phyloP scores from a whole-genome alignment of 2,113 vertebrate species.

The Corvus moneduloides region DNA sequence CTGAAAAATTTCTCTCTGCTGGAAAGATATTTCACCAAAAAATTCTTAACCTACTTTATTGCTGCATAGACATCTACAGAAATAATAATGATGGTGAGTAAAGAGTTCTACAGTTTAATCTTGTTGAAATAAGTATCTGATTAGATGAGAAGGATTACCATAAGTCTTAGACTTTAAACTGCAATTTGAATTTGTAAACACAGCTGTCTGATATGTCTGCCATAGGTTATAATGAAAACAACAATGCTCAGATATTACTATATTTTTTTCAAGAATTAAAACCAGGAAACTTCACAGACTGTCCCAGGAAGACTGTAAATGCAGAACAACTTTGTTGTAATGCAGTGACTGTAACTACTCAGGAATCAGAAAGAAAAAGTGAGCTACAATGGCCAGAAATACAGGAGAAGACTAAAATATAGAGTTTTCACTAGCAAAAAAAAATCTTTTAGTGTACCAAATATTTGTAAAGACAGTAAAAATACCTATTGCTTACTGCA shows the following conservation, averaged over 20 bases:
- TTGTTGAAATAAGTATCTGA: slow-evolving; percentile 12
- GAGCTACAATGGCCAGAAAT: neutral
- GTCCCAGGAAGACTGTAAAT: neutral
- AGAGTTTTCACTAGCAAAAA: neutral
- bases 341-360: neutral
- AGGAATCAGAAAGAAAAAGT: neutral
- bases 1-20: neutral
- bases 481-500: neutral
- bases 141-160: slow-evolving; percentile 22
- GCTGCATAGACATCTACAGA: neutral
- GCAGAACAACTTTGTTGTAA: neutral
- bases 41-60: neutral
- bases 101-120: neutral
- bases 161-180: slow-evolving; percentile 6
- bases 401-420: neutral
- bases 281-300: neutral
- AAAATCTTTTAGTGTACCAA: neutral
- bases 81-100: neutral
- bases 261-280: neutral
- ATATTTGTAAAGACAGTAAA: neutral
- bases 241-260: neutral
- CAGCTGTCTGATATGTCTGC: neutral
- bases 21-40: neutral
- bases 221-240: slow-evolving; percentile 6
- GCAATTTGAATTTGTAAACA: slow-evolving; percentile 27